Evolutionary conservation across 2,113 vertebrate genomes (phyloP), one percentile per base, ranked within the genome.

Genomic region (Lepisosteus oculatus): DNA sequence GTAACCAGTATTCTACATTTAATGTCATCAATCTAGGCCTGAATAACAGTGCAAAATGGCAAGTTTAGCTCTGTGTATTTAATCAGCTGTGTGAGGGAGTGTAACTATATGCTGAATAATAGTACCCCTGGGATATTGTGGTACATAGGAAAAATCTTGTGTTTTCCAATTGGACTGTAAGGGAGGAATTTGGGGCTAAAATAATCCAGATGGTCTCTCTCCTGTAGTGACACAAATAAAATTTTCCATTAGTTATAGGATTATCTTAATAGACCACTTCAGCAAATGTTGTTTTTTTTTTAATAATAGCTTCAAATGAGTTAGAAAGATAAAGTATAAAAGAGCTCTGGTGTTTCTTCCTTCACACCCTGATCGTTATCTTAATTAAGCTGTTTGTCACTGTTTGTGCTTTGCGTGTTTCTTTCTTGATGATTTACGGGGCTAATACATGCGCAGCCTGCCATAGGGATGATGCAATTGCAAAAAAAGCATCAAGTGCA

Each of bases 21-120:
- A 72, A 72, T 65, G 54, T 29, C 65, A 51, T 43, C 61, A 57
- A 42, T 51, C 64, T 47, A 43, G 43, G 43, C 12, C 51, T 74
- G 71, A 74, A 47, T 41, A 73, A 72, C 69, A 63, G 64, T 69
- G 72, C 72, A 76, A 51, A 29, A 45, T 2, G 17, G 72, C 15
- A 54, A 61, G 55, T 8, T 51, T 3, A 7, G 43, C 68, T 72
- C 75, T 68, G 72, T 77, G 70, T 74, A 78, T 80, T 84, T 76
- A 78, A 82, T 82, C 80, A 80, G 76, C 80, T 83, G 78, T 72
- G 74, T 42, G 61, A 55, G 55, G 67, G 70, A 71, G 65, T 69
- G 65, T 68, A 72, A 65, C 64, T 54, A 42, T 77, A 17, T 63
- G 41, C 69, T 73, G 73, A 79, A 68, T 78, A 76, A 75, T 73